Conservation (phyloP, 2,113 vertebrate genomes). For the Campylorhamphus procurvoides region DNA sequence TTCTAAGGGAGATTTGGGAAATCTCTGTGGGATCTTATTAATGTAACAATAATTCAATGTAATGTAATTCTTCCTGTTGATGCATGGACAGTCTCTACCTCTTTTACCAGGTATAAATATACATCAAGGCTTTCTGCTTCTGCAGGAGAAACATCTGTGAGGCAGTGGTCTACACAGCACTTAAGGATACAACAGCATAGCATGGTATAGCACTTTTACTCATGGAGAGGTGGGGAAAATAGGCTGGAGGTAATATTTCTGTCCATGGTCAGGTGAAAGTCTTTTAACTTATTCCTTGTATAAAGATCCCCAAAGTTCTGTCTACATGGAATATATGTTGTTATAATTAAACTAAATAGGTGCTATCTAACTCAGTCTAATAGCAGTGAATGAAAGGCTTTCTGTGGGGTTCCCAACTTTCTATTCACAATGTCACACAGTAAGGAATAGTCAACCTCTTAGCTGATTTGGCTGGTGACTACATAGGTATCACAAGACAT, state of each 20-base stretch:
- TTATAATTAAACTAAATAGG: not conserved
- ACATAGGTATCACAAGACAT: not conserved
- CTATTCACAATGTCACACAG: not conserved
- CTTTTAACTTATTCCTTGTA: not conserved
- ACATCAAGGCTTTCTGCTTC: not conserved
- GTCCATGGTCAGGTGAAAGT: not conserved
- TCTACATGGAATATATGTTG: not conserved
- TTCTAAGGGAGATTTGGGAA: not conserved
- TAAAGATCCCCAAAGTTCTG: not conserved
- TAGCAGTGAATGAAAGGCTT: not conserved
- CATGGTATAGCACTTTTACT: not conserved
- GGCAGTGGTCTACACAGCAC: not conserved
- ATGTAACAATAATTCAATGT: not conserved
- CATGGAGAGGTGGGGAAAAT: not conserved
- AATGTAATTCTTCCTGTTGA: not conserved
- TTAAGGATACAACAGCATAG: not conserved
- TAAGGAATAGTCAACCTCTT: not conserved
- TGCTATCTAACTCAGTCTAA: not conserved
- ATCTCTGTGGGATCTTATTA: not conserved
- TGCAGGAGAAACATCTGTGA: not conserved
- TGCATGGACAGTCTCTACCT: not conserved
- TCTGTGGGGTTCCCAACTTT: not conserved
- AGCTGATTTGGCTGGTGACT: not conserved
- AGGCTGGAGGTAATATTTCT: not conserved
- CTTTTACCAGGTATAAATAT: not conserved